These are phyloP conservation scores for Pangasianodon gigas DNA, from an alignment of 2,113 vertebrate genomes.

Conservation along the genomic window DNA sequence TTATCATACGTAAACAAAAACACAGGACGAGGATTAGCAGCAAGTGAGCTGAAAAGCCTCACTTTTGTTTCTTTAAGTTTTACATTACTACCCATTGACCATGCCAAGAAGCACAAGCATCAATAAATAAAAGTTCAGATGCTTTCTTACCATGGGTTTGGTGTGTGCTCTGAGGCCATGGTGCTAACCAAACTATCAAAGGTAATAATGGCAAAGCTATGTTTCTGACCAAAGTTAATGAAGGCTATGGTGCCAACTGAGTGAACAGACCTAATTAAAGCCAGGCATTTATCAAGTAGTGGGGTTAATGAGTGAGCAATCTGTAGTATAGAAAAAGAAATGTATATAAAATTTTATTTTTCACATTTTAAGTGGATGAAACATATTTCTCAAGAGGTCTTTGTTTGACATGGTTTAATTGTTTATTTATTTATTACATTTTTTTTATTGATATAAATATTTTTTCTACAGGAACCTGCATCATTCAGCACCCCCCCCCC, in stretches of 20 bases:
- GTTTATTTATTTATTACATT: background rate
- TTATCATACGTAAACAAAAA: too few relatives aligned
- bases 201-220: background rate
- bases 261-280: background rate
- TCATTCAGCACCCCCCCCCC: conserved; percentile 23
- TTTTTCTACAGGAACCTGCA: conserved; percentile 37
- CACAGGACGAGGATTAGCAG: too few relatives aligned
- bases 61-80: background rate
- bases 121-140: background rate
- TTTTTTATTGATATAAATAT: conserved; percentile 12
- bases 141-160: background rate
- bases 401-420: background rate
- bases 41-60: too few relatives aligned
- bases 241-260: background rate
- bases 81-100: background rate
- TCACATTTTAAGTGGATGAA: background rate
- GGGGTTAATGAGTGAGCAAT: background rate
- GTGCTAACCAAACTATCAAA: background rate
- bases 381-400: background rate
- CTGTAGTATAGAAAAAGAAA: background rate
- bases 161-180: background rate
- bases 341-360: background rate
- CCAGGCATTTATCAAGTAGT: background rate
- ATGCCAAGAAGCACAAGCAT: background rate
- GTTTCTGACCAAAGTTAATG: background rate